phyloP scores from a whole-genome alignment of 2,113 vertebrate species.

The Hydrochoerus hydrochaeris region DNA sequence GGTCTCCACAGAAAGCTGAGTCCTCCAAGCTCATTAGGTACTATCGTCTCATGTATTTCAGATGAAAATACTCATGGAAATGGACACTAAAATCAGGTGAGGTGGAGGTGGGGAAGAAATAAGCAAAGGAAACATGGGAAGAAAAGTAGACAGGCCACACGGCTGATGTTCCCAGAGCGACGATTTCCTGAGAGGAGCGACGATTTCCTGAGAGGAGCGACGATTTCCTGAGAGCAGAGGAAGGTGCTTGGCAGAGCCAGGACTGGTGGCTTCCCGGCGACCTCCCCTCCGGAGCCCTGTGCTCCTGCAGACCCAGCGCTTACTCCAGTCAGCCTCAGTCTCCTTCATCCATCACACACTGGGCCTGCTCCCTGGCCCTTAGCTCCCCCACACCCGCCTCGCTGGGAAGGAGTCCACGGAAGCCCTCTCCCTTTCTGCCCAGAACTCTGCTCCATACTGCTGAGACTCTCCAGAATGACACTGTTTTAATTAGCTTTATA shows the following conservation, averaged over 20 bases:
- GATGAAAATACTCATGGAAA: background rate
- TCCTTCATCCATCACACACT: background rate
- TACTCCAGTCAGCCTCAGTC: background rate
- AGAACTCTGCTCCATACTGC: background rate
- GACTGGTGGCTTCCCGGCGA: accelerated
- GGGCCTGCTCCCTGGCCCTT: background rate
- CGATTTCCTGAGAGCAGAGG: background rate
- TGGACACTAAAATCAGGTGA: background rate
- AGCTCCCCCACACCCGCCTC: background rate
- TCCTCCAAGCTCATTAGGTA: background rate
- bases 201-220: too few species aligned
- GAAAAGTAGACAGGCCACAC: background rate
- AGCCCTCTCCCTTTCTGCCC: background rate
- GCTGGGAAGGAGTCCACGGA: accelerated
- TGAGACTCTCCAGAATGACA: background rate
- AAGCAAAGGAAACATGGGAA: background rate
- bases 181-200: too few species aligned
- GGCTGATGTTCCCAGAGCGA: background rate
- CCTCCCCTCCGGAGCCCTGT: accelerated
- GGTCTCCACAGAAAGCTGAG: background rate
- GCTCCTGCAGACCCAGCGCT: accelerated
- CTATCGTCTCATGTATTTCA: background rate
- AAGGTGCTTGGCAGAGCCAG: background rate
- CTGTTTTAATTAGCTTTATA: slow-evolving; percentile 25
- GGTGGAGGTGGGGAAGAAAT: background rate